Evolutionary conservation across 2,888 invertebrate genomes (phyloP).

Genomic region (Pseudoips prasinana): DNA sequence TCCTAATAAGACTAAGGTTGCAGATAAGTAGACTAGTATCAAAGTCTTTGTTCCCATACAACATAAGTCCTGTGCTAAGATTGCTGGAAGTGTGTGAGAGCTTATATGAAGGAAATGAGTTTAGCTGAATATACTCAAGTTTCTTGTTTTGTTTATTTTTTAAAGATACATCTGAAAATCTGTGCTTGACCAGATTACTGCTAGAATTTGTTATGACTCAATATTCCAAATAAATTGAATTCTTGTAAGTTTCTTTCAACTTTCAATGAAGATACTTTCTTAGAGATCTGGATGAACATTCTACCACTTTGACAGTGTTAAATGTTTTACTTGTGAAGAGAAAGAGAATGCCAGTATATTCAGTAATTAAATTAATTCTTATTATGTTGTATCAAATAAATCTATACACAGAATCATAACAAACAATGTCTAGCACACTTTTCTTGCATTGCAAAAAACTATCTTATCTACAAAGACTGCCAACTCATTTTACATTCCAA

Average conservation of each 20-base stretch:
- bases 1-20: constrained; percentile 88
- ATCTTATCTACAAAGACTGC: constrained; percentile 44
- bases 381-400: no score
- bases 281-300: no score
- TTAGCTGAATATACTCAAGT: constrained; percentile 80
- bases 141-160: constrained; percentile 8
- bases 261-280: no score
- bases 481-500: constrained; percentile 55
- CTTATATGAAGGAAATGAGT: constrained; percentile 91
- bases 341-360: no score
- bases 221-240: no score
- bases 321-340: no score
- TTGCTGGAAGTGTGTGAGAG: constrained; percentile 92
- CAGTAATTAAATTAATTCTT: no score
- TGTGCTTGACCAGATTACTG: constrained; percentile 4
- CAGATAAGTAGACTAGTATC: constrained; percentile 92
- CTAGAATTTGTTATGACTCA: no score
- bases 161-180: constrained; percentile 10
- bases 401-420: neutral
- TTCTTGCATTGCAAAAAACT: constrained; percentile 17
- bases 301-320: no score
- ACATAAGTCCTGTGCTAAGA: constrained; percentile 93
- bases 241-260: constrained; percentile 2
- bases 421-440: constrained; percentile 7
- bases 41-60: constrained; percentile 92